These are phyloP conservation scores for Notolepis coatsorum DNA, from an alignment of 2,797 vertebrate species.

Conservation along the genomic window DNA sequence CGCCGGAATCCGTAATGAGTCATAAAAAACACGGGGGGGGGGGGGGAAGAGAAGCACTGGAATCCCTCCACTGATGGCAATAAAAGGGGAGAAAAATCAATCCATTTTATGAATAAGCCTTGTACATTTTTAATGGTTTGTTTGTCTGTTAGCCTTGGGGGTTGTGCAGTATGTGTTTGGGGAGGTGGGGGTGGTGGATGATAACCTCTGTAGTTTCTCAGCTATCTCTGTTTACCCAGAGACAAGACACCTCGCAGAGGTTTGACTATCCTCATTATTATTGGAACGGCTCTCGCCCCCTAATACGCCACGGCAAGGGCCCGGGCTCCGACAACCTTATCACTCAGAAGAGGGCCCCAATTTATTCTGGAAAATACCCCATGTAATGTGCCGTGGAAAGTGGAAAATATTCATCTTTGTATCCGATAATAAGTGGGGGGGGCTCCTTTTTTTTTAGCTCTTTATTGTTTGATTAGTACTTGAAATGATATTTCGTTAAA, in stretches of 20 bases:
- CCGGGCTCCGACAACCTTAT: constrained; percentile 74
- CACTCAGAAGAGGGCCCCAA: constrained; percentile 72
- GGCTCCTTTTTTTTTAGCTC: constrained; percentile 68
- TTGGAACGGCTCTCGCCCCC: constrained; percentile 61
- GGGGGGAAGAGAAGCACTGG: constrained; percentile 55
- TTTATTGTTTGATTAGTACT: constrained; percentile 77
- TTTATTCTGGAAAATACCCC: constrained; percentile 72
- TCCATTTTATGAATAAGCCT: constrained; percentile 81
- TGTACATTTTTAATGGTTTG: constrained; percentile 82
- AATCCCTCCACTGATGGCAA: constrained; percentile 77
- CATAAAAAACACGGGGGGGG: constrained; percentile 64
- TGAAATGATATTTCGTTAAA: constrained; percentile 72
- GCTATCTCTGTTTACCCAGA: constrained; percentile 82
- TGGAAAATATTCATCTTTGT: constrained; percentile 71
- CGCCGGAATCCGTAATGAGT: constrained; percentile 75
- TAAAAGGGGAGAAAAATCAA: constrained; percentile 78
- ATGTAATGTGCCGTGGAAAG: constrained; percentile 78
- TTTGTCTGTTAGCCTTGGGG: constrained; percentile 81
- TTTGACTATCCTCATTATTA: constrained; percentile 78
- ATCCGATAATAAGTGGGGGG: constrained; percentile 64
- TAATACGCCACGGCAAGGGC: constrained; percentile 70
- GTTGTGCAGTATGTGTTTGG: constrained; percentile 69
- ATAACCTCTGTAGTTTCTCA: constrained; percentile 78
- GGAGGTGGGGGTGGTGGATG: constrained; percentile 56
- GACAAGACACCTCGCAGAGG: constrained; percentile 74